Conservation (phyloP, 2,888 invertebrate species). For the Drepana falcataria region DNA sequence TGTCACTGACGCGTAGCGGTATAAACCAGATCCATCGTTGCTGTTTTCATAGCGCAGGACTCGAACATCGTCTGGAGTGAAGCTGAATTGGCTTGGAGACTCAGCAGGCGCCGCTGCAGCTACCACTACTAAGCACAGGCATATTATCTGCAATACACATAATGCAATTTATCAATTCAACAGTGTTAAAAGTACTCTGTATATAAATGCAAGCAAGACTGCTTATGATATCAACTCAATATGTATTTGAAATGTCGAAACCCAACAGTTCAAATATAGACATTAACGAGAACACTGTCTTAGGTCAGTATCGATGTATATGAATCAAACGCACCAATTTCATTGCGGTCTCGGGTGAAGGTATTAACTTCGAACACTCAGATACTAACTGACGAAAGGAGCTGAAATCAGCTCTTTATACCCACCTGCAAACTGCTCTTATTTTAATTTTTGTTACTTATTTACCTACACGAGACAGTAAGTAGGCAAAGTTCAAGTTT, state of each 20-base stretch:
- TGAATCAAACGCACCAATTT: neutral
- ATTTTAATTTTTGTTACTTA: no score
- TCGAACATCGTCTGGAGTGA: conserved; percentile 29
- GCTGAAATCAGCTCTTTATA: no score
- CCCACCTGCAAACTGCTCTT: no score
- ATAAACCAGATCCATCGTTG: conserved; percentile 58
- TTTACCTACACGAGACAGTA: no score
- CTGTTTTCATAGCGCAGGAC: conserved; percentile 50
- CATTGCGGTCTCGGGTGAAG: neutral
- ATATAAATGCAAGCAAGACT: no score
- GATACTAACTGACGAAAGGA: no score
- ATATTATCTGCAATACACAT: conserved; percentile 17
- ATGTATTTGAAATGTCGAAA: no score
- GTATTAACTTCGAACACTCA: no score
- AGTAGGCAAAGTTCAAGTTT: no score
- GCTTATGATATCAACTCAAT: no score
- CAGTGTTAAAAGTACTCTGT: no score
- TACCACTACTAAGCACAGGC: conserved; percentile 40
- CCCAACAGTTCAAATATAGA: no score
- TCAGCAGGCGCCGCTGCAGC: conserved; percentile 43
- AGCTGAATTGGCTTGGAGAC: neutral
- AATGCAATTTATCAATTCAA: conserved; percentile 5
- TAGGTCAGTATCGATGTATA: neutral
- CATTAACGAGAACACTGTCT: neutral
- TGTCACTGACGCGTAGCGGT: conserved; percentile 48